These are phyloP conservation scores for Peromyscus polionotus DNA, from an alignment of 2,113 vertebrate species.

Conservation along the genomic window DNA sequence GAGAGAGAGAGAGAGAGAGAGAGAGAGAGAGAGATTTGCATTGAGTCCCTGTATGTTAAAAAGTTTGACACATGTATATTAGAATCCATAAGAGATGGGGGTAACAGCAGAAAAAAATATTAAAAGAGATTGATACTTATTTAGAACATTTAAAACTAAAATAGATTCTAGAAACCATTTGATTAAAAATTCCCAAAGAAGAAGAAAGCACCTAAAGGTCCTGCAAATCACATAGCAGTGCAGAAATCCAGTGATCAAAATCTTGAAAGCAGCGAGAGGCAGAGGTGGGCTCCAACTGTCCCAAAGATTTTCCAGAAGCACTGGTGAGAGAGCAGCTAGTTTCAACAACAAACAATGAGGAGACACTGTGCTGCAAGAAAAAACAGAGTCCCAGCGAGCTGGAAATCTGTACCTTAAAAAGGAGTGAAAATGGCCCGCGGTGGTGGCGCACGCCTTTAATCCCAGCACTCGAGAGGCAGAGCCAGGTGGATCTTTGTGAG, in stretches of 20 bases:
- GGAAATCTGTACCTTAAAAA: neutral
- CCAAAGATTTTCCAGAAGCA: neutral
- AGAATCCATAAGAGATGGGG: neutral
- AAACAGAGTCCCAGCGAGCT: neutral
- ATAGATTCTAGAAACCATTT: neutral
- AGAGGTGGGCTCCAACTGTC: neutral
- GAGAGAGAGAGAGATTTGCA: neutral
- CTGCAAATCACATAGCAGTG: neutral
- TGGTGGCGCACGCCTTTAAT: too few species aligned
- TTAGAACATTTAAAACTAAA: neutral
- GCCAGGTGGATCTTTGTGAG: too few species aligned
- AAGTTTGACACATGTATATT: neutral
- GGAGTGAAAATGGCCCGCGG: neutral
- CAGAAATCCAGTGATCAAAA: neutral
- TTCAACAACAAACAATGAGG: neutral
- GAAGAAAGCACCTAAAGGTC: neutral
- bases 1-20: too few species aligned
- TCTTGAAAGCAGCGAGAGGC: neutral
- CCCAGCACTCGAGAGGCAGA: too few species aligned
- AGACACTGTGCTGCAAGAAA: neutral
- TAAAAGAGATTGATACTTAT: neutral
- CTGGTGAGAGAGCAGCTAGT: too few species aligned
- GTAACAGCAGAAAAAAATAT: neutral
- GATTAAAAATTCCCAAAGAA: neutral
- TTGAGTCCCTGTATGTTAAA: neutral